These are phyloP conservation scores for Cathartes aura DNA, from an alignment of 2,113 vertebrate genomes.

Conservation along the genomic window DNA sequence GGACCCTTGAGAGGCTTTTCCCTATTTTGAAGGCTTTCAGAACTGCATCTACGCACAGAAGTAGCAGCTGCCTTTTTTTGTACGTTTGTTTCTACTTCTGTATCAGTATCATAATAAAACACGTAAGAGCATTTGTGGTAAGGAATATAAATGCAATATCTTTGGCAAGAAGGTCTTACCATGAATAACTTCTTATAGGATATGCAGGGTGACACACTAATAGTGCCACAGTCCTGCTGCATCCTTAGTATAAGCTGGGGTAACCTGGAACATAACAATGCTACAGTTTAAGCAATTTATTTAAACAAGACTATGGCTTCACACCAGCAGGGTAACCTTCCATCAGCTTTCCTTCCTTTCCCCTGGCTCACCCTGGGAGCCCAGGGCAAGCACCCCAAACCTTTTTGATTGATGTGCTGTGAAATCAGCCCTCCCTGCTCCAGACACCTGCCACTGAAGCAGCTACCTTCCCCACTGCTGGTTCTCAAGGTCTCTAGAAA, in stretches of 20 bases:
- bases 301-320: not conserved
- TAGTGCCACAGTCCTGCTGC: not conserved
- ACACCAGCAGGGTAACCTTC: not conserved
- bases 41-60: not conserved
- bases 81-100: not conserved
- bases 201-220: not conserved
- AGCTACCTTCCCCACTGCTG: not conserved
- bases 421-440: not conserved
- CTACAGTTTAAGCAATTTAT: not conserved
- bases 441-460: not conserved
- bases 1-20: not conserved
- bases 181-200: not conserved
- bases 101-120: not conserved
- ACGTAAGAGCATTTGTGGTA: not conserved
- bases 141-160: not conserved
- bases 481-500: constrained; percentile 52
- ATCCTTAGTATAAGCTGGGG: not conserved
- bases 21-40: not conserved
- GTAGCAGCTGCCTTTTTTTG: not conserved
- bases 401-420: not conserved
- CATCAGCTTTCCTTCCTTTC: not conserved
- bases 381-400: not conserved
- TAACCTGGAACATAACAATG: not conserved
- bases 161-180: not conserved
- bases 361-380: not conserved